These are phyloP conservation scores for Tetraodon nigroviridis DNA, from an alignment of 2,113 vertebrate genomes.

Conservation along the genomic window DNA sequence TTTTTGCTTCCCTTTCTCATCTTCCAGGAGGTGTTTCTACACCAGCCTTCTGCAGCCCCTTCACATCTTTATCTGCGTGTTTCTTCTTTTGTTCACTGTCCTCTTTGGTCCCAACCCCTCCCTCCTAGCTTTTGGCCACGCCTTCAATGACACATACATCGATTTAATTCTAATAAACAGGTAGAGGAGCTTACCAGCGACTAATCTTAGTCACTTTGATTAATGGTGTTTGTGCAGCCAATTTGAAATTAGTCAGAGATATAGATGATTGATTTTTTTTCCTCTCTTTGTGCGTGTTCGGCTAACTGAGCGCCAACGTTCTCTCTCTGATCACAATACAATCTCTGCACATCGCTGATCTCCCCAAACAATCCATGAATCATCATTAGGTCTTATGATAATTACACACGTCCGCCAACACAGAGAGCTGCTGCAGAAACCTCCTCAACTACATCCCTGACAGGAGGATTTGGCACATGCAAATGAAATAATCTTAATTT, in stretches of 20 bases:
- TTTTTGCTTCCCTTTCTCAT: constrained; percentile 15
- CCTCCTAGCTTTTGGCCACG: constrained; percentile 6
- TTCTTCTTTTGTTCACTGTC: constrained; percentile 9
- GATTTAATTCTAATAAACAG: constrained; percentile 73
- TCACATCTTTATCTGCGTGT: not conserved
- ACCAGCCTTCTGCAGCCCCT: no score
- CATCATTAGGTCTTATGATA: constrained; percentile 69
- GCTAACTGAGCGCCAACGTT: not conserved
- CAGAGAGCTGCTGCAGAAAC: constrained; percentile 12
- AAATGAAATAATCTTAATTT: constrained; percentile 23
- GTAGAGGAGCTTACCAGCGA: constrained; percentile 52
- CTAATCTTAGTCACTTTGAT: constrained; percentile 71
- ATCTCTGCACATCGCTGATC: constrained; percentile 59
- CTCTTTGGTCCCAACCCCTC: constrained; percentile 23
- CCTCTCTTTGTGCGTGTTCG: constrained; percentile 13
- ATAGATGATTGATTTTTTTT: constrained; percentile 32
- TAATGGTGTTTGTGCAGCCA: constrained; percentile 67
- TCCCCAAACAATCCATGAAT: constrained; percentile 64
- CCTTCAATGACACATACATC: constrained; percentile 50
- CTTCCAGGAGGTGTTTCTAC: not conserved
- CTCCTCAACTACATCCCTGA: not conserved
- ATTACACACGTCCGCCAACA: constrained; percentile 39
- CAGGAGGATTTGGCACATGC: not conserved
- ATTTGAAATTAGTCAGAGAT: constrained; percentile 58
- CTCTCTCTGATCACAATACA: constrained; percentile 23